Percentiles rank a stretch among this genome's conserved stretches.
Conservation (phyloP, 2,888 invertebrate species). For the Calliopum simillimum region DNA sequence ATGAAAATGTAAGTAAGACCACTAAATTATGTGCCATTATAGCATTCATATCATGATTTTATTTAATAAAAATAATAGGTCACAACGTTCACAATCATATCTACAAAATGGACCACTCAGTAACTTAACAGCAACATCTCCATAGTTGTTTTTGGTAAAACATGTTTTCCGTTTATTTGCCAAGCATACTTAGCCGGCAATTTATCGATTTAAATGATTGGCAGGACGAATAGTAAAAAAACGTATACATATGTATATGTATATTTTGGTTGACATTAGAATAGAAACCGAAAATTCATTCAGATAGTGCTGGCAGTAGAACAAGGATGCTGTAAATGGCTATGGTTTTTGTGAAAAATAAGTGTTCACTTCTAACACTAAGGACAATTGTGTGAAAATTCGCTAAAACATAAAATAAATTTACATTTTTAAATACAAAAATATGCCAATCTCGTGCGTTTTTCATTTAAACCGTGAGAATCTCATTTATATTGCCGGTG, state of each 20-base stretch:
- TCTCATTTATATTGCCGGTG: slow-evolving; percentile 60
- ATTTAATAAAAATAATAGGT: too few species aligned
- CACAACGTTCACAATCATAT: too few species aligned
- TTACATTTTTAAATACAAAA: too few species aligned
- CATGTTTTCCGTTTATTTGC: too few species aligned
- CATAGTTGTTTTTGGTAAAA: too few species aligned
- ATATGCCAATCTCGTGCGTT: slow-evolving; percentile 62
- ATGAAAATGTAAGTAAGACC: too few species aligned
- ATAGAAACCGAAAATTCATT: background rate
- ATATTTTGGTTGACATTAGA: background rate
- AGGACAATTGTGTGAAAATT: too few species aligned
- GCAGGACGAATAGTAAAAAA: background rate
- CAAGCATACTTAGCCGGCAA: slow-evolving; percentile 8
- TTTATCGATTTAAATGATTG: slow-evolving; percentile 15
- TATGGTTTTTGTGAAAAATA: background rate
- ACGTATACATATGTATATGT: background rate
- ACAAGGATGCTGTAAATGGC: background rate
- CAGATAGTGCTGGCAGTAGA: background rate
- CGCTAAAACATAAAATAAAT: too few species aligned
- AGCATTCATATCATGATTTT: too few species aligned
- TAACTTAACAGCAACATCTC: too few species aligned
- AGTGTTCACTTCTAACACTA: background rate
- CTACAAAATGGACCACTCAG: too few species aligned
- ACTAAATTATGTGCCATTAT: too few species aligned
- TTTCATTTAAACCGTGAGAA: slow-evolving; percentile 62